Base-by-base conservation (phyloP, 2,797 vertebrate species). In the Etheostoma perlongum region DNA sequence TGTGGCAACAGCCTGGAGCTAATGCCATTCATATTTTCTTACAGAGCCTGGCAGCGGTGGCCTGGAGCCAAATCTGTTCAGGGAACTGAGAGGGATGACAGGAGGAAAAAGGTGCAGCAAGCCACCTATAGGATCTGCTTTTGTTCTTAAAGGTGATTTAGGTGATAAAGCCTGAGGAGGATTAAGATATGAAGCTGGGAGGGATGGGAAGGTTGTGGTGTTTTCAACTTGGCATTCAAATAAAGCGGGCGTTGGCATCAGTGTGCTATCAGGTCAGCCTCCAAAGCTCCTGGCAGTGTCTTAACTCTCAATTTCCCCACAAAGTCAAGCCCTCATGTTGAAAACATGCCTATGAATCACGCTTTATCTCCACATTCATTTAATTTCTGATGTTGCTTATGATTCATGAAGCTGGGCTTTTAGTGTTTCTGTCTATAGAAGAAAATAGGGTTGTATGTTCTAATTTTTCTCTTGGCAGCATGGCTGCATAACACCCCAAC, bases 1-100 rank as follows among this genome's bases (percentile, higher is more conserved):
- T 87, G 93, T 91, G 88, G 88, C 84, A 92, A 90, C 91, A 86
- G 87, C 85, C 80, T 4, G 53, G 75, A 86, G 87, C 83, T 81
- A 86, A 85, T 88, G 78, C 79, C 78, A 84, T 88, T 91, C 82
- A 86, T 80, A 83, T 85, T 84, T 67, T 68, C 72, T 80, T 74
- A 60, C 71, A 75, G 76, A 85, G 85, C 81, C 36, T 21, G 74
- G 75, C 76, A 58, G 70, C 18, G 1, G 53, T 79, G 79, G 87
- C 84, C 79, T 30, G 70, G 48, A 83, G 82, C 72, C 85, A 90
- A 79, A 87, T 81, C 69, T 67, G 84, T 78, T 76, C 54, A 60
- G 60, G 62, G 52, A 82, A 75, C 63, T 74, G 54, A 89, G 60
- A 83, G 77, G 40, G 67, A 80, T 69, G 69, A 36, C 76, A 55